Base-by-base conservation (phyloP, 2,888 invertebrate genomes). In the Pyrrhosoma nymphula region DNA sequence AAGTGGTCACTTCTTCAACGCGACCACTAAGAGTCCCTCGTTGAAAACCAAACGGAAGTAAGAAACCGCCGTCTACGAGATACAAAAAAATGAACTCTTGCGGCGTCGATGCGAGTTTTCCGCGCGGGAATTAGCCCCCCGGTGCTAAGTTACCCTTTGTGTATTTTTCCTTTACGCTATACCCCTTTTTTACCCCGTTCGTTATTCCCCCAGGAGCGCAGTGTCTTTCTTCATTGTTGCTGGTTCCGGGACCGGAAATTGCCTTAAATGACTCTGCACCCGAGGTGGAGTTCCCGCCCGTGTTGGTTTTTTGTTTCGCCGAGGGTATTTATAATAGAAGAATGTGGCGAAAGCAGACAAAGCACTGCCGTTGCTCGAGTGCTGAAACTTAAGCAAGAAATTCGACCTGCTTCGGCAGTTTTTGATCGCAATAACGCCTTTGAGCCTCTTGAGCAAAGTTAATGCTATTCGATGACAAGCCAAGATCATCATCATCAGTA, bases 181-280 rank as follows among this genome's bases (percentile, higher is more conserved):
- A n/a, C 8, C n/a, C n/a, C 20, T 69, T 69, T 69, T 69, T 69
- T n/a, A 23, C 69, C 69, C 23, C 69, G n/a, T 69, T 69, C 69
- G n/a, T 69, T 69, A 69, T n/a, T 69, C n/a, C 69, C 0, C 69
- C 6, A 69, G n/a, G 69, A 69, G 69, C 26, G 69, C 26, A n/a
- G n/a, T 69, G 69, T 69, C 69, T 69, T 69, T 69, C 39, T 35
- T 35, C 39, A 23, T 88, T 88, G 88, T 88, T 88, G 88, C 88
- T 23, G 4, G 26, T 47, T 88, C 88, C 47, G 55, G 20, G 88
- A 88, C 88, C 88, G 88, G 88, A 88, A 88, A 88, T 88, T 88
- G 88, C 20, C 47, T 20, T 88, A 30, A 88, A 88, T 88, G 88
- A 88, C 88, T 88, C 23, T 88, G 39, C 55, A 39, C 10, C 69